phyloP scores from a whole-genome alignment of 2,888 invertebrate species.

The Drosophila flavopinicola region DNA sequence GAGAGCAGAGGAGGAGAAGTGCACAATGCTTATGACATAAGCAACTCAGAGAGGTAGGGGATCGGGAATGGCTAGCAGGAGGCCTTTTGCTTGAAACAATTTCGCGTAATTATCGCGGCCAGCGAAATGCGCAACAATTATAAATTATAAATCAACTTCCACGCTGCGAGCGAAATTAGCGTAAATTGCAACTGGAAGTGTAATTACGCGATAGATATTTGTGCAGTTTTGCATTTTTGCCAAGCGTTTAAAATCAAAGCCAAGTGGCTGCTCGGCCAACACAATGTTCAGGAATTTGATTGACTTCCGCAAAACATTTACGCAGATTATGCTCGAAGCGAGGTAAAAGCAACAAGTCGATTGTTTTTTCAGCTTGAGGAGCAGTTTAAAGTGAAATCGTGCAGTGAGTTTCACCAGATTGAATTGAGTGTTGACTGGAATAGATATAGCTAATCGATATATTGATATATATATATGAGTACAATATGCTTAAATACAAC shows the following conservation, averaged over 20 bases:
- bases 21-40: conserved; percentile 60
- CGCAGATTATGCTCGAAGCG: conserved; percentile 49
- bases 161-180: conserved; percentile 52
- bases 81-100: conserved; percentile 36
- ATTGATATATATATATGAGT: no score
- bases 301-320: conserved; percentile 66
- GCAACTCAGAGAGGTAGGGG: background rate
- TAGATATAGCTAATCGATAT: background rate
- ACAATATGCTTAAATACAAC: no score
- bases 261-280: conserved; percentile 24
- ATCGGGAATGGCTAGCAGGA: conserved; percentile 11
- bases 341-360: conserved; percentile 41
- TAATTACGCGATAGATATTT: conserved; percentile 39
- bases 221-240: conserved; percentile 42
- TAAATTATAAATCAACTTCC: conserved; percentile 57
- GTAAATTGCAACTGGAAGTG: conserved; percentile 55
- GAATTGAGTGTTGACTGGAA: conserved; percentile 6
- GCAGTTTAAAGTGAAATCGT: conserved; percentile 50
- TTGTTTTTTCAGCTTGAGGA: conserved; percentile 14
- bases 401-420: conserved; percentile 37
- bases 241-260: conserved; percentile 27
- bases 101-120: conserved; percentile 43
- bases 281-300: conserved; percentile 49
- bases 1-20: conserved; percentile 2
- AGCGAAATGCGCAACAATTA: conserved; percentile 54